phyloP scores from a whole-genome alignment of 2,888 invertebrate genomes.

The Drosophila birchii region DNA sequence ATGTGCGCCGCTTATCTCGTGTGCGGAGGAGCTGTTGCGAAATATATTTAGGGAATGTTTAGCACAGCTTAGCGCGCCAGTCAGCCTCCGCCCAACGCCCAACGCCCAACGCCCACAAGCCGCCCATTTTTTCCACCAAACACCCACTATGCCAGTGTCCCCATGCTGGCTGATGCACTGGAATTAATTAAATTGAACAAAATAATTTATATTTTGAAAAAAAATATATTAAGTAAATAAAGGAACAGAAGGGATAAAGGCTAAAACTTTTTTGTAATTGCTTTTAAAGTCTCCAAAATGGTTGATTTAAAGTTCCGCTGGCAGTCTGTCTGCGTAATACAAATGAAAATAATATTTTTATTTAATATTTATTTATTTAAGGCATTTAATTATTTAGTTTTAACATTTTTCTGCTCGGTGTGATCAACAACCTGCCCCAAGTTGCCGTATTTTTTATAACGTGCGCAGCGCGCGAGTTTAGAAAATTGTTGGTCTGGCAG shows the following conservation, averaged over 20 bases:
- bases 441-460: slow-evolving; percentile 45
- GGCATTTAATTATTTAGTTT: no score
- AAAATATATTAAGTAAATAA: no score
- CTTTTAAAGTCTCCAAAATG: no score
- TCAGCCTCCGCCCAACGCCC: slow-evolving; percentile 23
- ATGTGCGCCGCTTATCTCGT: slow-evolving; percentile 69
- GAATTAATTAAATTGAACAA: neutral
- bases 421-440: slow-evolving; percentile 14
- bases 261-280: no score
- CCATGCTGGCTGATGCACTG: neutral
- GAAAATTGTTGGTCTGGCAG: slow-evolving; percentile 73
- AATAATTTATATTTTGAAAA: neutral
- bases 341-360: neutral
- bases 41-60: slow-evolving; percentile 80
- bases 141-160: slow-evolving; percentile 7
- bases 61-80: slow-evolving; percentile 74
- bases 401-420: slow-evolving; percentile 3
- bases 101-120: slow-evolving; percentile 13
- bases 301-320: no score
- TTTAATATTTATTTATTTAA: no score
- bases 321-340: no score
- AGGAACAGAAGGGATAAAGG: no score
- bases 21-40: slow-evolving; percentile 68
- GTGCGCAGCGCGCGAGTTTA: slow-evolving; percentile 66
- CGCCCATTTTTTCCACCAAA: slow-evolving; percentile 8